Conservation (phyloP, 2,797 vertebrate genomes). For the Peromyscus nudipes region DNA sequence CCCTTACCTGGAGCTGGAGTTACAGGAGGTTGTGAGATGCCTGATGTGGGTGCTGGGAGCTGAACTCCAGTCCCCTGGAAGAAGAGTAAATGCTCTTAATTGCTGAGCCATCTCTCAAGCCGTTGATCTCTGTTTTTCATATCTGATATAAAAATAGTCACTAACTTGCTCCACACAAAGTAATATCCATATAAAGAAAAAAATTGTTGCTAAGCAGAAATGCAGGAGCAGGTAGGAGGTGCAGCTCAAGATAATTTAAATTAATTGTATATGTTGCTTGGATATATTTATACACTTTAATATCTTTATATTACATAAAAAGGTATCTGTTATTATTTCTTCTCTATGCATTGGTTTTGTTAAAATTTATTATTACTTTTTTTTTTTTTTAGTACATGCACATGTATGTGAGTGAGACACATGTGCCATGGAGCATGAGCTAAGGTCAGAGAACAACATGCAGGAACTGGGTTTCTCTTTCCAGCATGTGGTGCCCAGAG, state of each 20-base stretch:
- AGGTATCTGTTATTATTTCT: constrained; percentile 6
- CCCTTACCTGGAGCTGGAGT: background rate
- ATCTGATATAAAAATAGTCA: constrained; percentile 62
- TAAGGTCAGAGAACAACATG: background rate
- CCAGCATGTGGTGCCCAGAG: background rate
- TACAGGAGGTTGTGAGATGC: background rate
- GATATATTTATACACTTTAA: constrained; percentile 53
- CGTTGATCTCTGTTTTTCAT: constrained; percentile 8
- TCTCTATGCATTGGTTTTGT: background rate
- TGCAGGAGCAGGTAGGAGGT: background rate
- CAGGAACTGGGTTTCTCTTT: background rate
- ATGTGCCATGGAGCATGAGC: background rate
- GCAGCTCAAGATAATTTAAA: constrained; percentile 27
- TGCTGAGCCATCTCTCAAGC: background rate
- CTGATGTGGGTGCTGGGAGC: background rate
- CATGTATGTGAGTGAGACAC: background rate
- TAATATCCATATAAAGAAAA: constrained; percentile 13
- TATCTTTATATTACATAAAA: constrained; percentile 16
- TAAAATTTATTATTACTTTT: background rate
- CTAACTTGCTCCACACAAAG: constrained; percentile 50
- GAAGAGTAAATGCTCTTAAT: background rate
- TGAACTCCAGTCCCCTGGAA: background rate
- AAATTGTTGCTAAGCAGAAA: constrained; percentile 9
- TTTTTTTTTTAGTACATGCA: background rate
- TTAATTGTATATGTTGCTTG: background rate